Evolutionary conservation across 2,113 vertebrate species (phyloP).

Genomic region (Oncorhynchus kisutch): DNA sequence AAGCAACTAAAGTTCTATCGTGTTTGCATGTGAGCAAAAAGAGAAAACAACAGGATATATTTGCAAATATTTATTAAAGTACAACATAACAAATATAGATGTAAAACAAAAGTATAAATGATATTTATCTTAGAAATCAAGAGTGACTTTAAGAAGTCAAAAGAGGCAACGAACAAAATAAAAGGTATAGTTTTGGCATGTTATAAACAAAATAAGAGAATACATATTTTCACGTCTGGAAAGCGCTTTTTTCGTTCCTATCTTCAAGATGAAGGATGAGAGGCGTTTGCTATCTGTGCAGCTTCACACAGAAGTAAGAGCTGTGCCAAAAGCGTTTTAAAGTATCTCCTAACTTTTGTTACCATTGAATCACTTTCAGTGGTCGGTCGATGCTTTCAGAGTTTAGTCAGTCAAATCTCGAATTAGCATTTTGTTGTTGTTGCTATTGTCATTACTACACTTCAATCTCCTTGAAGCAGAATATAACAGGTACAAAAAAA

Average conservation of each 20-base stretch:
- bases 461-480: conserved; percentile 30
- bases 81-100: conserved; percentile 44
- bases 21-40: not conserved
- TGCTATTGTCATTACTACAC: not conserved
- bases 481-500: conserved; percentile 38
- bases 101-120: conserved; percentile 64
- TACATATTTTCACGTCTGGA: conserved; percentile 50
- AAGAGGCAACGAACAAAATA: conserved; percentile 42
- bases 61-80: conserved; percentile 70
- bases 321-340: not conserved
- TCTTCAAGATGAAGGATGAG: too few species aligned
- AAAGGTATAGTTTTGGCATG: conserved; percentile 47
- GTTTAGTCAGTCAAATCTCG: conserved; percentile 20
- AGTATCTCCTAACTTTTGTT: conserved; percentile 14
- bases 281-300: not conserved
- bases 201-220: conserved; percentile 58
- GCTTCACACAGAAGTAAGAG: not conserved
- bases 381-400: conserved; percentile 39
- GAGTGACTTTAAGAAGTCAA: conserved; percentile 54
- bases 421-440: not conserved
- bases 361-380: conserved; percentile 35
- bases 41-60: conserved; percentile 11
- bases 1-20: not conserved
- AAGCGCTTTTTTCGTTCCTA: conserved; percentile 14
- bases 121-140: conserved; percentile 45